These are phyloP conservation scores for Bombus picipes DNA, from an alignment of 1,140 invertebrate species.

Conservation along the genomic window DNA sequence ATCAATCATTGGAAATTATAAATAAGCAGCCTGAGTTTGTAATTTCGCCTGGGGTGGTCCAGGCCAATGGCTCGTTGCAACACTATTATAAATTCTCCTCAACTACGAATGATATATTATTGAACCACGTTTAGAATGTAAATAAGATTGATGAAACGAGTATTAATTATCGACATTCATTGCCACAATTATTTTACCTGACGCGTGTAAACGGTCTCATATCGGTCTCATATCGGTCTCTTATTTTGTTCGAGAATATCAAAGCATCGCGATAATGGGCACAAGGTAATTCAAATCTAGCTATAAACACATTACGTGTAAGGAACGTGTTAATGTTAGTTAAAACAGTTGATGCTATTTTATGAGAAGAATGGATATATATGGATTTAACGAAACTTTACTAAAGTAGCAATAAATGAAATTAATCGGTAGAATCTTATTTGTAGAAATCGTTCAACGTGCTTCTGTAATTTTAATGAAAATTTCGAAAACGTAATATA, in stretches of 20 bases:
- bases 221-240: background rate
- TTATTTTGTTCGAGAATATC: background rate
- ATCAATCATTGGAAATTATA: constrained; percentile 18
- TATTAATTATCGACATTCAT: constrained; percentile 27
- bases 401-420: too few species aligned
- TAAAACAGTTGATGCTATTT: too few species aligned
- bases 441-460: too few species aligned
- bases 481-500: too few species aligned
- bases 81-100: constrained; percentile 29
- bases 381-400: too few species aligned
- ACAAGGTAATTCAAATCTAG: background rate
- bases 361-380: too few species aligned
- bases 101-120: constrained; percentile 18
- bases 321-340: too few species aligned
- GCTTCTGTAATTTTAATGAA: too few species aligned
- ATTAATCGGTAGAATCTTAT: too few species aligned
- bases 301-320: too few species aligned
- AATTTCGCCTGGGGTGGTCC: background rate
- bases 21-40: constrained; percentile 1
- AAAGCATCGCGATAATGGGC: background rate
- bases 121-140: background rate
- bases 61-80: background rate
- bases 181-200: background rate
- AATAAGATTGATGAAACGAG: constrained; percentile 6
- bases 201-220: background rate